These are phyloP conservation scores for Sebastes goodei DNA, from an alignment of 2,797 vertebrate species.

Conservation along the genomic window DNA sequence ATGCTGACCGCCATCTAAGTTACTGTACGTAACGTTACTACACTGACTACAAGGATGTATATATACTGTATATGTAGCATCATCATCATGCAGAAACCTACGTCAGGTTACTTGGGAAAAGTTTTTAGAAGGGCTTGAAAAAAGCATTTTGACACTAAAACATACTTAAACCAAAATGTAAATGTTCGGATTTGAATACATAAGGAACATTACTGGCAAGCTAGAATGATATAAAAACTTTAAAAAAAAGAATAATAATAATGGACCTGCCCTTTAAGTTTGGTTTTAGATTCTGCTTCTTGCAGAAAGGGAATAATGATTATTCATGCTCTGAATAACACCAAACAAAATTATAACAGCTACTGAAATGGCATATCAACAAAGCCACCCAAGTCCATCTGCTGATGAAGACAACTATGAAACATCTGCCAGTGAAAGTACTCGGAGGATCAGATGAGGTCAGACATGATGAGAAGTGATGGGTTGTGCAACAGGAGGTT, in stretches of 20 bases:
- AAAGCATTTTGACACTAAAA: no score
- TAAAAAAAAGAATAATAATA: no score
- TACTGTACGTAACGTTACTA: no score
- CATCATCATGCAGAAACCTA: no score
- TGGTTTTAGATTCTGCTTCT: not conserved
- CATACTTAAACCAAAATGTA: no score
- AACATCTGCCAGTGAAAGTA: not conserved
- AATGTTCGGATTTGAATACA: no score
- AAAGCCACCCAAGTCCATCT: not conserved
- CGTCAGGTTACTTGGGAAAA: accelerated
- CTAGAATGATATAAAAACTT: no score
- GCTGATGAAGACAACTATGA: not conserved
- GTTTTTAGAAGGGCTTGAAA: no score
- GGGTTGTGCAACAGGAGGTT: constrained; percentile 6
- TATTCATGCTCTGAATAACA: not conserved
- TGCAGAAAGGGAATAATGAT: not conserved
- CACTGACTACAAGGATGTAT: no score
- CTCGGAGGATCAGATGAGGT: not conserved
- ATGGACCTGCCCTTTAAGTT: accelerated
- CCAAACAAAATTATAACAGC: not conserved
- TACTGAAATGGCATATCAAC: not conserved
- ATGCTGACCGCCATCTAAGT: no score
- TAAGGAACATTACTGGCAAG: no score
- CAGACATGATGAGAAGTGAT: not conserved
- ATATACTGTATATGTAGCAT: no score